phyloP scores from a whole-genome alignment of 2,113 vertebrate species.

The Chitala chitala region DNA sequence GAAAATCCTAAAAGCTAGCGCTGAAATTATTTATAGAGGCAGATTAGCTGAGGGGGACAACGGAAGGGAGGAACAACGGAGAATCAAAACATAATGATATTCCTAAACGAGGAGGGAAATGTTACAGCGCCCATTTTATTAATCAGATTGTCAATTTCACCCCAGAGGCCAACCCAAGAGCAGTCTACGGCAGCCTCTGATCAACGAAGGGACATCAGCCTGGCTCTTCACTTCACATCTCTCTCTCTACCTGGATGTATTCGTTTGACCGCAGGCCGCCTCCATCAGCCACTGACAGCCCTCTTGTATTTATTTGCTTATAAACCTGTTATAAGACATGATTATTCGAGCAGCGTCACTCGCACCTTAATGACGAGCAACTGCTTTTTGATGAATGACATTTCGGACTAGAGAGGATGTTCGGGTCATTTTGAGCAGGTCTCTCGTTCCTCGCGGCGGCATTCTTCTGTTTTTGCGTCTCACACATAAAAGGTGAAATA shows the following conservation, averaged over 20 bases:
- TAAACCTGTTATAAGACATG: constrained; percentile 99
- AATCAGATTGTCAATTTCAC: constrained; percentile 99
- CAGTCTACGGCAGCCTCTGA: constrained; percentile 81
- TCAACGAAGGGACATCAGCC: constrained; percentile 80
- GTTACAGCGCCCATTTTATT: constrained; percentile 96
- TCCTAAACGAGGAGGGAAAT: constrained; percentile 99
- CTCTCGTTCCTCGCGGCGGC: constrained; percentile 85
- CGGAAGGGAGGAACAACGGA: constrained; percentile 86
- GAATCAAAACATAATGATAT: constrained; percentile 99
- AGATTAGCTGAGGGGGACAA: no score
- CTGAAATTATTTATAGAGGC: constrained; percentile 18
- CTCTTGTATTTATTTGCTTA: constrained; percentile 99
- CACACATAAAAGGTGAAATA: constrained; percentile 85
- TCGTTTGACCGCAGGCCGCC: constrained; percentile 96
- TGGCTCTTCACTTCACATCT: constrained; percentile 78
- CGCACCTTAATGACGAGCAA: constrained; percentile 93
- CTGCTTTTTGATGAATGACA: constrained; percentile 98
- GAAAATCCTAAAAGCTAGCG: background rate
- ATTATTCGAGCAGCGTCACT: constrained; percentile 99
- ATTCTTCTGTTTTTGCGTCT: constrained; percentile 79
- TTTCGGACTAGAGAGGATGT: constrained; percentile 87
- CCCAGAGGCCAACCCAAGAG: constrained; percentile 97
- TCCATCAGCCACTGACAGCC: constrained; percentile 98
- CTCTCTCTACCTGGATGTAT: constrained; percentile 95
- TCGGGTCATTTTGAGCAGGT: constrained; percentile 92